A percentile compares a stretch with the other conserved stretches of the same genome.
Evolutionary conservation across 1,140 invertebrate species (phyloP).

Genomic region (Drosophila teissieri): DNA sequence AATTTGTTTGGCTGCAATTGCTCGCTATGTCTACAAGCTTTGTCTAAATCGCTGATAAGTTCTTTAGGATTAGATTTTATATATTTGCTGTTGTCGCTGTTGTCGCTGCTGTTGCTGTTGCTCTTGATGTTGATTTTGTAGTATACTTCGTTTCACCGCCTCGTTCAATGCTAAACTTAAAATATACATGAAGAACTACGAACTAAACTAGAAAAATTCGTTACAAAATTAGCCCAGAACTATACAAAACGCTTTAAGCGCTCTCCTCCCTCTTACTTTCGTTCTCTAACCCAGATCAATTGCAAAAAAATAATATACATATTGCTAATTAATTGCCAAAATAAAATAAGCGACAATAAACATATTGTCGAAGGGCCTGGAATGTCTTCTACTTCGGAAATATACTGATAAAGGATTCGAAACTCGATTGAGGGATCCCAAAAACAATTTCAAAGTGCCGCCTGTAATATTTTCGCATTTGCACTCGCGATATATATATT

Average conservation of each 20-base stretch:
- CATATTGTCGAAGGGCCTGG: not conserved
- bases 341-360: slow-evolving; percentile 17
- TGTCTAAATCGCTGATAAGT: slow-evolving; percentile 71
- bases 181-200: slow-evolving; percentile 68
- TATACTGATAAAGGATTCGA: not conserved
- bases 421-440: not conserved
- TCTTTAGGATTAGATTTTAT: slow-evolving; percentile 58
- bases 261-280: slow-evolving; percentile 12
- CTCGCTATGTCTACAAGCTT: slow-evolving; percentile 65
- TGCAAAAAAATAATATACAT: slow-evolving; percentile 36
- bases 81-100: slow-evolving; percentile 14
- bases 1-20: slow-evolving; percentile 42
- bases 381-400: no score
- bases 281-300: slow-evolving; percentile 32
- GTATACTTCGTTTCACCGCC: slow-evolving; percentile 78
- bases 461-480: slow-evolving; percentile 24
- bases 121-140: slow-evolving; percentile 33
- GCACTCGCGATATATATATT: slow-evolving; percentile 14
- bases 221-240: slow-evolving; percentile 79
- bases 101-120: slow-evolving; percentile 11
- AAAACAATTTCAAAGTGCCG: slow-evolving; percentile 6
- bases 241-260: slow-evolving; percentile 78
- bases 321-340: slow-evolving; percentile 6
- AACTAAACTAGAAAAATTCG: slow-evolving; percentile 66
- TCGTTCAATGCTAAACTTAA: slow-evolving; percentile 77